Evolutionary conservation across 2,113 vertebrate species (phyloP).

Genomic region (Elanoides forficatus): DNA sequence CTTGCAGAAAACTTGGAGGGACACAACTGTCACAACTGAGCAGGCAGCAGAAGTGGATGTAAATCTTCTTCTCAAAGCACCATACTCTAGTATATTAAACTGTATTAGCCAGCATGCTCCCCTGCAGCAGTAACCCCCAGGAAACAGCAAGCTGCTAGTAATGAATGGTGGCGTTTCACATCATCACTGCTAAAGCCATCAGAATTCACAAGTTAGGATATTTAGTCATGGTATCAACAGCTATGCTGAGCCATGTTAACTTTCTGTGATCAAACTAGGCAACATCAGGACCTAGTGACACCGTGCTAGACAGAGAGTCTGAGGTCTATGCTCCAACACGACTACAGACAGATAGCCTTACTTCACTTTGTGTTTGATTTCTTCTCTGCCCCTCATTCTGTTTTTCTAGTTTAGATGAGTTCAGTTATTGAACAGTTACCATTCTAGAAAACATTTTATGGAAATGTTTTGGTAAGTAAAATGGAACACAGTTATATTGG

Average conservation of each 20-base stretch:
- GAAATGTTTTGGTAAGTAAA: background rate
- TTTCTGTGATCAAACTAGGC: background rate
- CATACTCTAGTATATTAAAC: background rate
- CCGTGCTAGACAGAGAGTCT: background rate
- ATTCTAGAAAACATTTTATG: background rate
- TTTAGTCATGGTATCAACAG: background rate
- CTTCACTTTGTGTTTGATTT: background rate
- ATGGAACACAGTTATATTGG: background rate
- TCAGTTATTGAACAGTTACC: background rate
- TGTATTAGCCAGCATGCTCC: background rate
- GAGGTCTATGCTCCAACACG: background rate
- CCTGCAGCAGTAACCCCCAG: rapidly evolving
- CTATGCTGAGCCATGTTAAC: background rate
- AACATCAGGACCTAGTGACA: background rate
- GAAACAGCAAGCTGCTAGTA: background rate
- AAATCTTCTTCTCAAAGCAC: background rate
- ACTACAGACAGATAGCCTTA: background rate
- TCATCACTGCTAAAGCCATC: background rate
- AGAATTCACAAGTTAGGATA: background rate
- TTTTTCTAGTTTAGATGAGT: background rate
- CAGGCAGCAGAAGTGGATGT: background rate
- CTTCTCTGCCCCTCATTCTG: background rate
- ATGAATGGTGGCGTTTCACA: background rate
- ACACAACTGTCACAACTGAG: background rate
- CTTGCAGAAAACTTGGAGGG: background rate